phyloP scores from a whole-genome alignment of 2,113 vertebrate genomes.

The Rhegmatorhina hoffmannsi region DNA sequence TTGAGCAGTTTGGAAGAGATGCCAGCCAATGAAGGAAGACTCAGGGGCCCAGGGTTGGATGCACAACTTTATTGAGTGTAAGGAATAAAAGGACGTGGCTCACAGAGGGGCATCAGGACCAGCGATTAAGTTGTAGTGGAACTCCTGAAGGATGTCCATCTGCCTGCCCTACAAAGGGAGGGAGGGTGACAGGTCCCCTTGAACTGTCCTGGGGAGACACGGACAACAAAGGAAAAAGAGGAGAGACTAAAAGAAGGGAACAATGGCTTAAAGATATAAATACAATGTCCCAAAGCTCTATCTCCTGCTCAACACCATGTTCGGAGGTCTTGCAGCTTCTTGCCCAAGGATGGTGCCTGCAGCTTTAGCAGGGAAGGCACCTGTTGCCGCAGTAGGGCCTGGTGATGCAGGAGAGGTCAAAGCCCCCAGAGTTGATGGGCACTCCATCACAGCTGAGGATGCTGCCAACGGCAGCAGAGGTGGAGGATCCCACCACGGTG shows the following conservation, averaged over 20 bases:
- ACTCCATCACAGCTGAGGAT: neutral
- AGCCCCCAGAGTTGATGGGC: neutral
- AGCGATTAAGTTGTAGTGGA: neutral
- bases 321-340: accelerated
- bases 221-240: neutral
- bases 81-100: neutral
- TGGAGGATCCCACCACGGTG: neutral
- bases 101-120: neutral
- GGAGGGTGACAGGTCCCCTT: neutral
- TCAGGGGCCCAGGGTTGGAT: no score
- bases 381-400: neutral
- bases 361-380: neutral
- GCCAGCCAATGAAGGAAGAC: no score
- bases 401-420: neutral
- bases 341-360: accelerated
- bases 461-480: neutral
- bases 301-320: neutral
- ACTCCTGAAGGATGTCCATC: neutral
- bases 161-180: neutral
- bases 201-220: neutral
- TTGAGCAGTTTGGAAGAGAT: no score
- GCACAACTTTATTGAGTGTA: no score
- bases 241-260: neutral
- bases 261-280: no score
- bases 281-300: neutral